Percentiles rank a stretch among this genome's conserved stretches.
phyloP scores from a whole-genome alignment of 1,140 invertebrate genomes.

The Aplysia californica region DNA sequence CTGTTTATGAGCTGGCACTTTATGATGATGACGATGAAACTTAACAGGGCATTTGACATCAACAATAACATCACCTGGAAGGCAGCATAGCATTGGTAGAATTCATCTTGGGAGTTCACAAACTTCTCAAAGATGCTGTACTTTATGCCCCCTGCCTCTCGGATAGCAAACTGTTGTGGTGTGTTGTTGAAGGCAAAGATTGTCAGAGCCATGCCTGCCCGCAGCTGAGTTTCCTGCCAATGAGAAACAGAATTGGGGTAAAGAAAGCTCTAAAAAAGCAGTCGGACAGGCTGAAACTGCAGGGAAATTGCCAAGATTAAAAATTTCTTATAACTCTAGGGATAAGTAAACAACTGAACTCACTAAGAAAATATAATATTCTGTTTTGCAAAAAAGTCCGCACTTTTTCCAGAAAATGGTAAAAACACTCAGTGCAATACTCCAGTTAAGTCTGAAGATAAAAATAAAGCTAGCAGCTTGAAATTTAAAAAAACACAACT shows the following conservation, averaged over 20 bases:
- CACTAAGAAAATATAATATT: no score
- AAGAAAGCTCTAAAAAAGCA: background rate
- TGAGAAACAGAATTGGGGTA: background rate
- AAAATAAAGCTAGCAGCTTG: no score
- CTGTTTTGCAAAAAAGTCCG: no score
- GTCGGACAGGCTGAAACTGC: background rate
- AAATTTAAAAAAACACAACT: background rate
- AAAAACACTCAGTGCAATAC: background rate
- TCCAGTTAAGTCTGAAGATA: background rate
- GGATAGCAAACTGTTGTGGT: constrained; percentile 64
- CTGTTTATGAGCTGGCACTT: no score
- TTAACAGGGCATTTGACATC: no score
- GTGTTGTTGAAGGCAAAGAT: constrained; percentile 68
- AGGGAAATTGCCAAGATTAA: no score
- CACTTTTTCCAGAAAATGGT: no score
- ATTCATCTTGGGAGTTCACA: constrained; percentile 56
- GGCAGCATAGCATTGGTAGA: constrained; percentile 59
- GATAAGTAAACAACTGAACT: no score
- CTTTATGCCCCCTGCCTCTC: constrained; percentile 63
- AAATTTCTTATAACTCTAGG: no score
- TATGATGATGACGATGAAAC: no score
- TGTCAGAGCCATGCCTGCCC: constrained; percentile 63
- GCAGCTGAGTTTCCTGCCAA: constrained; percentile 62
- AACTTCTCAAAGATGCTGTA: constrained; percentile 62
- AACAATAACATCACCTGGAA: no score